Percentiles rank a stretch among this genome's conserved stretches.
Conservation (phyloP, 2,888 invertebrate genomes). For the Ischnus inquisitorius region DNA sequence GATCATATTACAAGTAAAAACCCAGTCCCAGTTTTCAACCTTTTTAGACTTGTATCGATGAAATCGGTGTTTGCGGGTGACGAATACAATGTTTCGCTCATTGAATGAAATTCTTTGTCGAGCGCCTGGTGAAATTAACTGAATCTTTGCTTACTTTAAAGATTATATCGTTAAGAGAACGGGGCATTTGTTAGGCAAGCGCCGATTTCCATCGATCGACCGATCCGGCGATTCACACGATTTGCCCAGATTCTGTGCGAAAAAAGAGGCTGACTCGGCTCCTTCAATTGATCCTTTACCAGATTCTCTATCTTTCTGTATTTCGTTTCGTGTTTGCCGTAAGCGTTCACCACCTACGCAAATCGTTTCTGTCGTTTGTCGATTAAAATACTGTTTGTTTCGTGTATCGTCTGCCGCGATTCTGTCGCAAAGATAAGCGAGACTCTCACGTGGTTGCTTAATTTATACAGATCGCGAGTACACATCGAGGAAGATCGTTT, state of each 20-base stretch:
- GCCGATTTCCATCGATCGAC: too few species aligned
- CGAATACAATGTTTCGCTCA: too few species aligned
- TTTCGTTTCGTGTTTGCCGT: background rate
- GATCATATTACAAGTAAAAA: too few species aligned
- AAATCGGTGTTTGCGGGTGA: too few species aligned
- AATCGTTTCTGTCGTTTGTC: background rate
- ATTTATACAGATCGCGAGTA: constrained; percentile 3
- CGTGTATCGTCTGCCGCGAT: constrained; percentile 14
- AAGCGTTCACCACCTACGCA: constrained; percentile 11
- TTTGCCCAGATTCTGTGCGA: background rate
- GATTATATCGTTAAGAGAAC: too few species aligned
- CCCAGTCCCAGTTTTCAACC: background rate
- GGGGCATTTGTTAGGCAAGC: too few species aligned
- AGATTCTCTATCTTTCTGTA: background rate
- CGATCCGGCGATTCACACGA: too few species aligned
- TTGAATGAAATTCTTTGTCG: too few species aligned
- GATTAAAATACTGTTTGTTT: constrained; percentile 30
- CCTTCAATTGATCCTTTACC: background rate
- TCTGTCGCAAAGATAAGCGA: background rate
- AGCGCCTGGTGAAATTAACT: too few species aligned
- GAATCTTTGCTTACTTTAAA: too few species aligned
- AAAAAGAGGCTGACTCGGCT: background rate
- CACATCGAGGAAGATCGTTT: background rate
- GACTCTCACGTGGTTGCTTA: constrained; percentile 7
- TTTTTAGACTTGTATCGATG: background rate